These are phyloP conservation scores for Xiphophorus birchmanni DNA, from an alignment of 2,797 vertebrate genomes.

Conservation along the genomic window DNA sequence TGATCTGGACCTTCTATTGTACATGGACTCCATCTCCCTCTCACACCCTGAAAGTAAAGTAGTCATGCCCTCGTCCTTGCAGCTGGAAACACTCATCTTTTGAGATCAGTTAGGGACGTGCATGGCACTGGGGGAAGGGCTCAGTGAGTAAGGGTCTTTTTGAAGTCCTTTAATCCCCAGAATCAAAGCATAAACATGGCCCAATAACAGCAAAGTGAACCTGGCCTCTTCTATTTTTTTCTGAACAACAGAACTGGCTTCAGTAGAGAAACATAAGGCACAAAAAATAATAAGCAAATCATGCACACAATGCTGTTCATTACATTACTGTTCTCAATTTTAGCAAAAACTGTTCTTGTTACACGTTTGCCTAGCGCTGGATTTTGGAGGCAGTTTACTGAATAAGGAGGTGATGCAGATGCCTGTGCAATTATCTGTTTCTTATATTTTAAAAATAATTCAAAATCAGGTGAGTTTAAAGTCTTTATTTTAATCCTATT, in stretches of 20 bases:
- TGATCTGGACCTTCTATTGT: constrained; percentile 61
- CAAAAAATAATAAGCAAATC: not conserved
- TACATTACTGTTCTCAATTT: not conserved
- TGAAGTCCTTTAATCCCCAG: constrained; percentile 72
- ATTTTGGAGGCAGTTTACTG: not conserved
- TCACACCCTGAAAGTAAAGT: constrained; percentile 53
- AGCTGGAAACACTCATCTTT: constrained; percentile 78
- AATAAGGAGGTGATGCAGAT: not conserved
- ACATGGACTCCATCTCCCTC: constrained; percentile 36
- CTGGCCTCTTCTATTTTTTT: constrained; percentile 16
- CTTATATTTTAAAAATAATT: too few relatives aligned
- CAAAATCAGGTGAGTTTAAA: not conserved
- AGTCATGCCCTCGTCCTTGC: constrained; percentile 47
- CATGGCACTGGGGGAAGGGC: constrained; percentile 27
- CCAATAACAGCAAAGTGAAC: constrained; percentile 37
- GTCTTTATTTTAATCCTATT: not conserved
- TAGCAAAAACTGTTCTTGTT: not conserved
- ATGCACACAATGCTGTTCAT: not conserved
- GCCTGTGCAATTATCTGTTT: not conserved
- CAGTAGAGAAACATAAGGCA: not conserved
- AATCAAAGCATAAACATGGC: constrained; percentile 73
- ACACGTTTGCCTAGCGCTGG: not conserved
- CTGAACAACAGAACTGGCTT: constrained; percentile 19
- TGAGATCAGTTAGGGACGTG: constrained; percentile 53
- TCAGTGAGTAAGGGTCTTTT: constrained; percentile 62